phyloP scores from a whole-genome alignment of 2,888 invertebrate genomes.

The Stegophylla sp. region DNA sequence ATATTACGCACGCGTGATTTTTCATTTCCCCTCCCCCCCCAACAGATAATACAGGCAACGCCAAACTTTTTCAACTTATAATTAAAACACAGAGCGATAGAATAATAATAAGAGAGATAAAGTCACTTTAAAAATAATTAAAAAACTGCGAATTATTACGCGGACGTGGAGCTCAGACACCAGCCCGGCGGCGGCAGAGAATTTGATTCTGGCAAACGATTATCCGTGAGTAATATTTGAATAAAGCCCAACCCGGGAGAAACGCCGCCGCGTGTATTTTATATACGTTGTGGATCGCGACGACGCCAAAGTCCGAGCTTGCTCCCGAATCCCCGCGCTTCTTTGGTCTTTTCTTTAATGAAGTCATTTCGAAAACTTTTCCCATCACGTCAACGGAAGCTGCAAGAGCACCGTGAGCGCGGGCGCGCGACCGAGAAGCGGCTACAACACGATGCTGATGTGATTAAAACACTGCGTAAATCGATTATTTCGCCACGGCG shows the following conservation, averaged over 20 bases:
- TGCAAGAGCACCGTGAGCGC: background rate
- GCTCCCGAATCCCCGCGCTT: slow-evolving; percentile 15
- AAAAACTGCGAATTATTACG: slow-evolving; percentile 35
- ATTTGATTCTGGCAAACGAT: slow-evolving; percentile 50
- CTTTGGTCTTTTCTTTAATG: slow-evolving; percentile 39
- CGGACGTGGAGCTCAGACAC: slow-evolving; percentile 11
- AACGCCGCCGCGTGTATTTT: no score
- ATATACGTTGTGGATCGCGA: slow-evolving; percentile 49
- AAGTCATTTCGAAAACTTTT: slow-evolving; percentile 57
- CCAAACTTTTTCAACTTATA: slow-evolving; percentile 57
- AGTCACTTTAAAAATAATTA: slow-evolving; percentile 48
- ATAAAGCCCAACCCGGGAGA: slow-evolving; percentile 33
- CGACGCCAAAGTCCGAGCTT: slow-evolving; percentile 39
- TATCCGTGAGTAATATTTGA: slow-evolving; percentile 52
- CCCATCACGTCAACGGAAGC: slow-evolving; percentile 46
- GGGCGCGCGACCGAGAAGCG: background rate
- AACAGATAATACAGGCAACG: slow-evolving; percentile 15
- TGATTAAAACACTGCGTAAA: slow-evolving; percentile 45
- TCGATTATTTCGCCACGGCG: slow-evolving; percentile 46
- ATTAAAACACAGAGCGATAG: no score
- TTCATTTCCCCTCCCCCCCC: no score
- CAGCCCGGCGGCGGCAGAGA: background rate
- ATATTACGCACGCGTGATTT: no score
- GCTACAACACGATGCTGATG: slow-evolving; percentile 1
- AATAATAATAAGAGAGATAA: no score